Evolutionary conservation across 2,888 invertebrate species (phyloP), one percentile per base, ranked within the genome.

Genomic region (Tipula confusa): DNA sequence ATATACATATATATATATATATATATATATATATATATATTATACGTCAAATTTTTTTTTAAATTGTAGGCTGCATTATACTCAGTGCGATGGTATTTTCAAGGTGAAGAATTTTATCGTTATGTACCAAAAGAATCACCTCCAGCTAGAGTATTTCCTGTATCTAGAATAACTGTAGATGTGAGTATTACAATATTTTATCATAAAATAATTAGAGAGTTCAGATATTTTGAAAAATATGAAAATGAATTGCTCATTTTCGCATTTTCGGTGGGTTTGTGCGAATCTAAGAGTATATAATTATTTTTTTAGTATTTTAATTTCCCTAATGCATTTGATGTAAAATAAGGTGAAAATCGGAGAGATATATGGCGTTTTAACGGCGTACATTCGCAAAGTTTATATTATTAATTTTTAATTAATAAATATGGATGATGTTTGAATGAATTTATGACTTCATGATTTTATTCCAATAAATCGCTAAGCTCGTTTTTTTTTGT

Each of bases 41-140:
- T 38, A 83, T 83, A 18, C 43, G 43, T n/a, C n/a, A 84, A 84
- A 79, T 48, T 80, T 29, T 48, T 11, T 64, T 11, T 84, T 15
- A 48, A 28, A 83, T 86, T 85, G n/a, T 85, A 89, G 89, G 89
- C 89, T 82, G 88, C 88, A 43, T 89, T 93, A 80, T 93, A 93
- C 87, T 91, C 92, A 28, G 92, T 93, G 85, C 92, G 92, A 88
- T 93, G 93, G 93, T 93, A 92, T 88, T 91, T 92, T 86, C 91
- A 91, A 85, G 87, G 89, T 33, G 90, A 90, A 85, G 93, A 93
- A 88, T 93, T 93, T 88, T 93, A 92, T 88, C 91, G 92, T 85
- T 93, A 89, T 87, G 90, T 92, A 84, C 93, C 93, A 38, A 92
- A 92, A 85, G 92, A 92, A 87, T 88, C 89, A 79, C 92, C 92